Evolutionary conservation across 2,113 vertebrate genomes (phyloP).

Genomic region (Daboia siamensis): DNA sequence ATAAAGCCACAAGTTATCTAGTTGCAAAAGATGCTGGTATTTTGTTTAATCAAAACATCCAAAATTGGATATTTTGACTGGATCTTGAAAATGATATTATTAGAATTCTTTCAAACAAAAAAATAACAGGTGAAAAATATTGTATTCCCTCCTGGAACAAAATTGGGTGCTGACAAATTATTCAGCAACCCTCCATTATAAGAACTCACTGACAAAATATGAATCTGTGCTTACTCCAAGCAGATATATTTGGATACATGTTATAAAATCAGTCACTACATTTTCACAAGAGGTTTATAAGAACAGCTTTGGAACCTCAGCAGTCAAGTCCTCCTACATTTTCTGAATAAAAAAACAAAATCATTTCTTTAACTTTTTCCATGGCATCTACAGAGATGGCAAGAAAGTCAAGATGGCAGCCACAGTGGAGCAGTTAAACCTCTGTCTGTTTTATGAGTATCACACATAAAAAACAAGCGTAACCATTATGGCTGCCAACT

Average conservation of each 20-base stretch:
- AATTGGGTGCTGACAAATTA: neutral
- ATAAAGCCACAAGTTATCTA: neutral
- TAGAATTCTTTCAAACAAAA: neutral
- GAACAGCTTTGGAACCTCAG: neutral
- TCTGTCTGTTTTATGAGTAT: neutral
- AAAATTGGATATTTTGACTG: neutral
- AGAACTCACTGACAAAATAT: neutral
- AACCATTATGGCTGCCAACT: neutral
- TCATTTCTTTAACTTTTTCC: constrained; percentile 13
- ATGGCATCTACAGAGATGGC: neutral
- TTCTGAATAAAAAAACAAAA: constrained; percentile 8
- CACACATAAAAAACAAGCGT: neutral
- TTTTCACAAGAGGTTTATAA: neutral
- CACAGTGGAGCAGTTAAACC: neutral
- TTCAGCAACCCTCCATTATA: neutral
- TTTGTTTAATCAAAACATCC: neutral
- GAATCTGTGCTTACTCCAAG: neutral
- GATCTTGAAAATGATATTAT: neutral
- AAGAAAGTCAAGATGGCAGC: neutral
- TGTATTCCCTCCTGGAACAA: neutral
- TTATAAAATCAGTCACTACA: neutral
- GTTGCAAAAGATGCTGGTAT: neutral
- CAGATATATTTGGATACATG: neutral
- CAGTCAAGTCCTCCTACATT: neutral
- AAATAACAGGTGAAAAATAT: neutral